These are phyloP conservation scores for Phasia obesa DNA, from an alignment of 2,888 invertebrate genomes.

Conservation along the genomic window DNA sequence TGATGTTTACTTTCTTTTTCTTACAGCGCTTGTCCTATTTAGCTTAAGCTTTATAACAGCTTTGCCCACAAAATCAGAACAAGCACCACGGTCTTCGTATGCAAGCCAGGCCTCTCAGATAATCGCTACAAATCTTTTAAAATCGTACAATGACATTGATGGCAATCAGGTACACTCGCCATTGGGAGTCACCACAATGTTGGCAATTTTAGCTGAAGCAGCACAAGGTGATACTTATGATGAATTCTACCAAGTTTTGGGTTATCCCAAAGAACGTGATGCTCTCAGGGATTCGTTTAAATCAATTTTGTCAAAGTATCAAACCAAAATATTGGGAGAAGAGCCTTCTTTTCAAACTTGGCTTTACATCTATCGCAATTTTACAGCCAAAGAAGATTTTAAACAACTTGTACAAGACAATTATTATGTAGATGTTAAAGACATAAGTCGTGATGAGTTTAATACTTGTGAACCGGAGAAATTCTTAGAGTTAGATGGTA, in stretches of 20 bases:
- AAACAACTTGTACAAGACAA: slow-evolving; percentile 84
- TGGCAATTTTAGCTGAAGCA: slow-evolving; percentile 86
- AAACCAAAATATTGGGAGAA: slow-evolving; percentile 73
- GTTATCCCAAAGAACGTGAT: slow-evolving; percentile 83
- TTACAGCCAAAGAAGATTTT: slow-evolving; percentile 85
- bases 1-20: neutral
- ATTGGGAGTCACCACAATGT: slow-evolving; percentile 85
- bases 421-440: slow-evolving; percentile 86
- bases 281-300: slow-evolving; percentile 77
- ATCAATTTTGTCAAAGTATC: slow-evolving; percentile 76
- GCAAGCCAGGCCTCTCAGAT: slow-evolving; percentile 80
- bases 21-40: slow-evolving; percentile 70
- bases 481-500: slow-evolving; percentile 72
- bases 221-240: slow-evolving; percentile 85
- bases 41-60: slow-evolving; percentile 57
- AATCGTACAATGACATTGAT: slow-evolving; percentile 80
- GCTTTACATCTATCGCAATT: slow-evolving; percentile 87
- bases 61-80: slow-evolving; percentile 54
- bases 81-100: slow-evolving; percentile 65
- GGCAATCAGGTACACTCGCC: slow-evolving; percentile 86
- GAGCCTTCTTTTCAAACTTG: slow-evolving; percentile 86
- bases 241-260: slow-evolving; percentile 84
- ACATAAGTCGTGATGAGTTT: slow-evolving; percentile 77
- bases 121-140: slow-evolving; percentile 79
- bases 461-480: slow-evolving; percentile 78